Base-by-base conservation (phyloP, 1,140 invertebrate genomes). In the Drosophila bipectinata region DNA sequence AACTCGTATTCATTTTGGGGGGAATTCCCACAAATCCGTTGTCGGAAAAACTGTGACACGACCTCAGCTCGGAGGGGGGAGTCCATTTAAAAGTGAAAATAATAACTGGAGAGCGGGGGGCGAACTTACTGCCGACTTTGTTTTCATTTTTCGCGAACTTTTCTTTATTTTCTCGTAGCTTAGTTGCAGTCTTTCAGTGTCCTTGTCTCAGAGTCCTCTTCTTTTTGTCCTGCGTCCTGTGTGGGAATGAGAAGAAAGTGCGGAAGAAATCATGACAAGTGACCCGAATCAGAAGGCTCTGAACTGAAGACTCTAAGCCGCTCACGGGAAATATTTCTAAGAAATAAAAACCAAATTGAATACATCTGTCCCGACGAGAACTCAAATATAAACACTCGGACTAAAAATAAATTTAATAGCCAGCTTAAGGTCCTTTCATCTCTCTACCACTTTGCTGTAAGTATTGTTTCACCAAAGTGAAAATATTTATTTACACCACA, bases 71-170 rank as follows among this genome's bases (percentile, higher is more conserved):
- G 14, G 37, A 56, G 21, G 15, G 9, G 14, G 37, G 55, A 74
- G 56, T 32, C 28, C 62, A 26, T 63, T 14, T 32, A 34, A 64
- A 54, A 48, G 66, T 67, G 18, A 47, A 74, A 64, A 63, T 45
- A 39, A 30, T 44, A 32, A 8, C 3, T 34, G 41, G 21, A 41
- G n/a, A 21, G 4, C 2, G 15, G 7, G 2, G n/a, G n/a, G 44
- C 12, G 30, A 69, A 53, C 41, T 28, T 41, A 71, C 26, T 51
- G 49, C 12, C 8, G 69, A 56, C 72, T 74, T 74, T 74, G 47
- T 64, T 74, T 72, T 57, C 47, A 57, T 57, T 74, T 74, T 53
- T 74, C 59, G 52, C 52, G n/a, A 68, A 68, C 41, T 69, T 69
- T 69, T 69, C 45, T 57, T 73, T 64, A 30, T 62, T 21, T 73